phyloP scores from a whole-genome alignment of 1,140 invertebrate species.

The Holcopasites calliopsidis region DNA sequence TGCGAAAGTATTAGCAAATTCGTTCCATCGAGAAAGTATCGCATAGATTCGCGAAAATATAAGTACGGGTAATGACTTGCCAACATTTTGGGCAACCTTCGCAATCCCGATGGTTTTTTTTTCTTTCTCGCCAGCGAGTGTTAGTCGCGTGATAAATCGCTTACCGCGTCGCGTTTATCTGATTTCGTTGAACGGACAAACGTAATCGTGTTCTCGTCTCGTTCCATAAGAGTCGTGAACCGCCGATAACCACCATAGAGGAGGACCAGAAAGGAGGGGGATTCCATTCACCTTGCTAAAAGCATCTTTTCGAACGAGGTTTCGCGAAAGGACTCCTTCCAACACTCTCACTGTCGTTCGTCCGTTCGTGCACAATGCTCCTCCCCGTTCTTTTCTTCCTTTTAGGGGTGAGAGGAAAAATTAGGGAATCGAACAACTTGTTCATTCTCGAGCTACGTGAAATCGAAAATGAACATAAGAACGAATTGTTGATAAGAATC shows the following conservation, averaged over 20 bases:
- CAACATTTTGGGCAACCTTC: no score
- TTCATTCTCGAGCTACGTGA: not conserved
- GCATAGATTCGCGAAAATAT: no score
- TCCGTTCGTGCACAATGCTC: conserved; percentile 2
- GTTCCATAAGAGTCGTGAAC: conserved; percentile 24
- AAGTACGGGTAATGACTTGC: no score
- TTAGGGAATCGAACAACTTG: not conserved
- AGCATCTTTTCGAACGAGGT: conserved; percentile 7
- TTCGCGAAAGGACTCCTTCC: conserved; percentile 33
- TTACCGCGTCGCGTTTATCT: conserved; percentile 22
- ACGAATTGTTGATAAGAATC: no score
- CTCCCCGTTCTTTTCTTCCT: not conserved
- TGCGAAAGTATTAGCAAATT: no score
- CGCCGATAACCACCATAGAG: no score
- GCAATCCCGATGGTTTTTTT: no score
- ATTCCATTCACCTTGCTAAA: conserved; percentile 40
- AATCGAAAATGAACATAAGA: conserved; percentile 8
- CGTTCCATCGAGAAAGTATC: no score
- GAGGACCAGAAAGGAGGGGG: not conserved
- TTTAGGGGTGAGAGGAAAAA: no score
- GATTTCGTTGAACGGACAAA: conserved; percentile 41
- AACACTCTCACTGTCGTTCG: conserved; percentile 43
- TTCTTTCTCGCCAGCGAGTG: conserved; percentile 33
- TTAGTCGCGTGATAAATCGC: conserved; percentile 26
- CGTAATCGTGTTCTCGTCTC: conserved; percentile 22